Evolutionary conservation across 1,140 invertebrate genomes (phyloP), one percentile per base, ranked within the genome.

Genomic region (Anagrus nilaparvatae): DNA sequence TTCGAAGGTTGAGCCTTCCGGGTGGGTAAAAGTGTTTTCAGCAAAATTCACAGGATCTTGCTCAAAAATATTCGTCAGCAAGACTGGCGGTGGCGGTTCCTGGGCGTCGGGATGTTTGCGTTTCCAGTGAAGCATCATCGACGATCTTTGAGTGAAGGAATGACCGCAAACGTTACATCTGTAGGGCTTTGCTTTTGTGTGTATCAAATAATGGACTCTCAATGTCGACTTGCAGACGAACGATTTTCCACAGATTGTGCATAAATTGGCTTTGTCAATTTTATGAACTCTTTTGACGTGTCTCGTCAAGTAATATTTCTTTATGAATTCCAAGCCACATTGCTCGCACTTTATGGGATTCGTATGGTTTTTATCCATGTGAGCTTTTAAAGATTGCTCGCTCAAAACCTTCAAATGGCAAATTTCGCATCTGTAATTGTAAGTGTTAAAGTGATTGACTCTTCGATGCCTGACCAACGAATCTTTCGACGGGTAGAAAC

Each of bases 271-370:
- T 32, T 50, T 61, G 20, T 60, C 57, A 16, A 56, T 56, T 18
- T 33, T 42, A 33, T 63, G 59, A 8, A 63, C 54, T 2, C 45
- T 40, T 25, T 51, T 51, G 3, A 28, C 43, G 34, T 72, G 70
- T 5, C 50, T 46, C 3, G 41, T 51, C 0, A 60, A 42, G 39
- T 58, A 55, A 10, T 51, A 49, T 9, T 55, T 56, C 12, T 51
- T 43, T 2, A 52, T 46, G 59, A 71, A 87, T 1, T 73, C 75
- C 55, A 87, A 87, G 8, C 71, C 71, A 53, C 86, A 89, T 4
- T 76, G 59, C 41, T 84, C 80, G 54, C 86, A 89, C 9, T 49
- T 48, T 52, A 86, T 87, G 10, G 46, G 57, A 62, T n/a, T 57
- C 52, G 37, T 50, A 17, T 51, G 48, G 23, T 60, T 55, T n/a